A percentile compares a stretch with the other conserved stretches of the same genome.
Evolutionary conservation across 1,140 invertebrate genomes (phyloP).

Genomic region (Drosophila nasuta): DNA sequence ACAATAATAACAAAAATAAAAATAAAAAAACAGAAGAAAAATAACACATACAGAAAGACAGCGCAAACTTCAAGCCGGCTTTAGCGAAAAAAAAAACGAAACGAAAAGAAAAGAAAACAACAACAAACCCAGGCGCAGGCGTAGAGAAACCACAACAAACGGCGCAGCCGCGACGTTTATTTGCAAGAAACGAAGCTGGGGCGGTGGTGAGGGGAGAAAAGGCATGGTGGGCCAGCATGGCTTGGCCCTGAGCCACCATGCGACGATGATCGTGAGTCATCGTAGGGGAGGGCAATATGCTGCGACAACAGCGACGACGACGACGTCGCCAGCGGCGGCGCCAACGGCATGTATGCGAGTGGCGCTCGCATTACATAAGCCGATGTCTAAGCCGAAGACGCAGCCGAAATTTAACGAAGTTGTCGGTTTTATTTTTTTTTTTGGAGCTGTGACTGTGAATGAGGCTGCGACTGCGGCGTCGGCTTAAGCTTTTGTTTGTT

Average conservation of each 20-base stretch:
- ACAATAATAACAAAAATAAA: conserved; percentile 31
- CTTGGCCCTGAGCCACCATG: conserved; percentile 52
- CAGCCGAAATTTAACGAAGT: conserved; percentile 22
- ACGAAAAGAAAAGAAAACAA: conserved; percentile 33
- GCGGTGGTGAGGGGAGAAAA: conserved; percentile 12
- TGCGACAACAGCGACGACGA: conserved; percentile 14
- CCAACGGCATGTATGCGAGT: conserved; percentile 46
- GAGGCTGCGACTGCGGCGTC: conserved; percentile 38
- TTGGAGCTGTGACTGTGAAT: conserved; percentile 9
- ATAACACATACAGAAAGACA: conserved; percentile 35
- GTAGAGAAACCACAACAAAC: conserved; percentile 72
- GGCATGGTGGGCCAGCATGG: background rate
- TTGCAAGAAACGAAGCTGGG: background rate
- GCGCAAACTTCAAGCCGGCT: conserved; percentile 65
- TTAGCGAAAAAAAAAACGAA: conserved; percentile 36
- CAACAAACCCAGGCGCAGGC: conserved; percentile 38
- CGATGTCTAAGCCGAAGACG: conserved; percentile 13
- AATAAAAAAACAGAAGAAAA: conserved; percentile 44
- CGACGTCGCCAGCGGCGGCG: conserved; percentile 48
- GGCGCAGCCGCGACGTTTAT: conserved; percentile 51
- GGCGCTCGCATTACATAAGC: conserved; percentile 69
- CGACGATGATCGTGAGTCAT: conserved; percentile 52
- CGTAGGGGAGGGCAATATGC: conserved; percentile 23
- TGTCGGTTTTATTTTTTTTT: conserved; percentile 1
- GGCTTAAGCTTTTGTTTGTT: conserved; percentile 39